Evolutionary conservation across 2,113 vertebrate species (phyloP).

Genomic region (Plestiodon gilberti): DNA sequence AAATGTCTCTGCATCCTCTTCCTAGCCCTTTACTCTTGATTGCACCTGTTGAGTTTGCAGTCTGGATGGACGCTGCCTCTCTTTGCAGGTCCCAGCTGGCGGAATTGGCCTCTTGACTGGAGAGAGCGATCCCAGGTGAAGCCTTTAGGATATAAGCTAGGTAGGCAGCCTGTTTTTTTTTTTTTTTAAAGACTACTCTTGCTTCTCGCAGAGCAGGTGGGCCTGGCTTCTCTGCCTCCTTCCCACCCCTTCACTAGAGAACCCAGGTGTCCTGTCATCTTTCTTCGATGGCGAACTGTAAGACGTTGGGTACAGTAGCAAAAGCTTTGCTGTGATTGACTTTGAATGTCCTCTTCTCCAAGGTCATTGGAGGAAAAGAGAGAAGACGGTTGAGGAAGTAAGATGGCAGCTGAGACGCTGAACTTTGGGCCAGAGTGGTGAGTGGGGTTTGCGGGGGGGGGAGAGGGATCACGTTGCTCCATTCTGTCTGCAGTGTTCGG

Average conservation of each 20-base stretch:
- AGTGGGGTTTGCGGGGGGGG: not conserved
- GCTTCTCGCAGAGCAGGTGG: too few species aligned
- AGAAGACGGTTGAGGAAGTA: constrained; percentile 64
- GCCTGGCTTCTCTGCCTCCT: not conserved
- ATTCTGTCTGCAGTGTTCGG: too few species aligned
- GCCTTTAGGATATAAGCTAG: not conserved
- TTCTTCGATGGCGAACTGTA: not conserved
- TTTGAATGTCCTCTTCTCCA: not conserved
- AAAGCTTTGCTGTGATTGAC: not conserved
- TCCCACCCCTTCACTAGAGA: not conserved
- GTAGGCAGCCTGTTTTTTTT: not conserved
- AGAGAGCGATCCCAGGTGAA: not conserved
- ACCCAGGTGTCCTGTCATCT: fast-evolving
- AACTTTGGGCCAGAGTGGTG: constrained; percentile 96
- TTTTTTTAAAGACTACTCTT: too few species aligned
- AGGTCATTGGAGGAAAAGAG: not conserved
- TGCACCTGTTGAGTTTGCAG: too few species aligned
- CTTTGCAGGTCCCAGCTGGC: not conserved
- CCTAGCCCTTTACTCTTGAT: not conserved
- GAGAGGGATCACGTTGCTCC: not conserved
- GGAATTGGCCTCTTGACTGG: not conserved
- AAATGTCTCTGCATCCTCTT: not conserved
- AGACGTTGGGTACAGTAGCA: fast-evolving
- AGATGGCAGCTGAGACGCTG: constrained; percentile 94
- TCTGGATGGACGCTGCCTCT: too few species aligned